A percentile compares a stretch with the other conserved stretches of the same genome.
Evolutionary conservation across 2,888 invertebrate genomes (phyloP).

Genomic region (Acanthacorydalis orientalis): DNA sequence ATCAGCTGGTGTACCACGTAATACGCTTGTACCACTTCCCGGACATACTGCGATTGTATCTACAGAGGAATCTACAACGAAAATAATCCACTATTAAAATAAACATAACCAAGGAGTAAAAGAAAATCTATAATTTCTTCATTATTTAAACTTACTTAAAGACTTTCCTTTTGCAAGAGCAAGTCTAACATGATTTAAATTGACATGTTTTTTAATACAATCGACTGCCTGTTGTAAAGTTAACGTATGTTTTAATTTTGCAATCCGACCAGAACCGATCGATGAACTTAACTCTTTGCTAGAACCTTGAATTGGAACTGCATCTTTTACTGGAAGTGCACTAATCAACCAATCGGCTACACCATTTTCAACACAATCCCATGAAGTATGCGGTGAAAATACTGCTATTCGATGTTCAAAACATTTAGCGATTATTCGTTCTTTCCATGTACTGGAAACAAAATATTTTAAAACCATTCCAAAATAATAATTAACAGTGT

Average conservation of each 20-base stretch:
- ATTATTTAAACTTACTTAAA: conserved; percentile 19
- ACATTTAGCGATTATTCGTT: conserved; percentile 62
- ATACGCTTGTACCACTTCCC: conserved; percentile 69
- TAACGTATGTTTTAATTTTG: conserved; percentile 30
- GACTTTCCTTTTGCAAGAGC: conserved; percentile 37
- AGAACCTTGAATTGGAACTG: conserved; percentile 23
- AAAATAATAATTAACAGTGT: too few species aligned
- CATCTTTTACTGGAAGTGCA: conserved; percentile 34
- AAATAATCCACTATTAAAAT: not conserved
- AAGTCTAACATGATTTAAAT: conserved; percentile 51
- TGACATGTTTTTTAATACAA: conserved; percentile 52
- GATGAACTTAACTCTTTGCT: conserved; percentile 20
- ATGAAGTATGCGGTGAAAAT: conserved; percentile 86
- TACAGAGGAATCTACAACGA: conserved; percentile 29
- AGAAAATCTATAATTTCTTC: not conserved
- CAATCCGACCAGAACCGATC: conserved; percentile 38
- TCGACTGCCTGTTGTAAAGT: conserved; percentile 39
- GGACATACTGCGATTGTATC: conserved; percentile 68
- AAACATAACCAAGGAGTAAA: too few species aligned
- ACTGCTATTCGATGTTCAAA: conserved; percentile 75
- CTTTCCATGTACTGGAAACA: conserved; percentile 49
- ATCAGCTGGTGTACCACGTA: conserved; percentile 58
- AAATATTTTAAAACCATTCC: not conserved
- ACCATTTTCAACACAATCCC: conserved; percentile 70
- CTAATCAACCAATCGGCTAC: conserved; percentile 84